Percentiles rank a stretch among this genome's conserved stretches.
Conservation (phyloP, 2,888 invertebrate genomes). For the Heteropelma amictum region DNA sequence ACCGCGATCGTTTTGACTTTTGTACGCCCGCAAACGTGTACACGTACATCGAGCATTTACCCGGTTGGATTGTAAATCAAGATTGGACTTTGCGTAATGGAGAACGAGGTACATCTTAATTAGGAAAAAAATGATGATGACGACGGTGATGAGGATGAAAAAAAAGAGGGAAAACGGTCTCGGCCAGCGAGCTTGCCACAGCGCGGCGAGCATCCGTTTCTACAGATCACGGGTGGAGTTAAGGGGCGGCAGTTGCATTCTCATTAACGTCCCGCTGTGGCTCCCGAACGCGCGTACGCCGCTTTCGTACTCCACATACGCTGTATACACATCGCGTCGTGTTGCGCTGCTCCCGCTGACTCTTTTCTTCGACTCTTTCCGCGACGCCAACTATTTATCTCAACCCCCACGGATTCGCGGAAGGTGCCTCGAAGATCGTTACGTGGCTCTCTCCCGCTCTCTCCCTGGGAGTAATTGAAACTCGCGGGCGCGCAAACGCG, state of each 20-base stretch:
- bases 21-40: background rate
- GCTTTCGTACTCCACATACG: no score
- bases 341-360: no score
- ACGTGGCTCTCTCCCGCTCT: constrained; percentile 49
- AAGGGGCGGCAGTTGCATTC: constrained; percentile 66
- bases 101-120: constrained; percentile 68
- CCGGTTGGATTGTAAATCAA: constrained; percentile 66
- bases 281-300: constrained; percentile 50
- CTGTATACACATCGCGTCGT: no score
- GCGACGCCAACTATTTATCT: constrained; percentile 63
- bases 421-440: constrained; percentile 56
- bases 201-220: constrained; percentile 64
- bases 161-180: constrained; percentile 7
- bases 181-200: constrained; percentile 45
- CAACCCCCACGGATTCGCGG: constrained; percentile 61
- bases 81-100: constrained; percentile 69
- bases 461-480: constrained; percentile 53
- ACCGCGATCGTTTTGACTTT: no score
- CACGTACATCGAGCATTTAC: background rate
- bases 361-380: constrained; percentile 44
- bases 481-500: constrained; percentile 8
- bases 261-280: constrained; percentile 66
- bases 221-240: constrained; percentile 66
- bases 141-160: background rate
- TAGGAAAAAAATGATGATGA: constrained; percentile 61